These are phyloP conservation scores for Seriola rivoliana DNA, from an alignment of 2,113 vertebrate genomes.

Conservation along the genomic window DNA sequence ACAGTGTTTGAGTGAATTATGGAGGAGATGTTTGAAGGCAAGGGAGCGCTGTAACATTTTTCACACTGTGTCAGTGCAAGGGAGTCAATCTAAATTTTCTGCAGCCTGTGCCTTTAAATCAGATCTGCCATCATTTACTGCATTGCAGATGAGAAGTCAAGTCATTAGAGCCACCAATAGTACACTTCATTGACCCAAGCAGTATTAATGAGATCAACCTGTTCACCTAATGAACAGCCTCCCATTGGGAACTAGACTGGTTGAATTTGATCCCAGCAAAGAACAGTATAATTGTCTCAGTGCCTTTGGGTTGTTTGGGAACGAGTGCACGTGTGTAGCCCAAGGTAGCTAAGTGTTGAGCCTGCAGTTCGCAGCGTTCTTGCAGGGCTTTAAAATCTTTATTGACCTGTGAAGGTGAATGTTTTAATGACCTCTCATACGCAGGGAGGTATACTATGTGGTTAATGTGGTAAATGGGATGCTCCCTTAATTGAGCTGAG, in stretches of 20 bases:
- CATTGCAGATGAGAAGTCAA: slow-evolving; percentile 74
- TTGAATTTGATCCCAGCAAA: slow-evolving; percentile 39
- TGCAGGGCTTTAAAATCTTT: slow-evolving; percentile 59
- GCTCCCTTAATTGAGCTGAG: slow-evolving; percentile 75
- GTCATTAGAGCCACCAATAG: slow-evolving; percentile 70
- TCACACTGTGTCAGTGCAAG: slow-evolving; percentile 31
- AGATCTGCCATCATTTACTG: slow-evolving; percentile 70
- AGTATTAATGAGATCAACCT: slow-evolving; percentile 76
- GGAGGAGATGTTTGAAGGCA: slow-evolving; percentile 40
- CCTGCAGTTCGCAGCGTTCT: slow-evolving; percentile 33
- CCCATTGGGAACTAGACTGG: slow-evolving; percentile 29
- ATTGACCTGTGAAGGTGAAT: slow-evolving; percentile 82
- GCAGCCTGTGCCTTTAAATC: slow-evolving; percentile 72
- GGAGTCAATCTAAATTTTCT: slow-evolving; percentile 52
- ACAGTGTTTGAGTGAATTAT: slow-evolving; percentile 64
- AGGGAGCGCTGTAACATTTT: slow-evolving; percentile 36
- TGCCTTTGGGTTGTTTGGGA: slow-evolving; percentile 24
- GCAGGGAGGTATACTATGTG: slow-evolving; percentile 62
- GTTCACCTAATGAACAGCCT: slow-evolving; percentile 57
- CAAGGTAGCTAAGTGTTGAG: slow-evolving; percentile 12
- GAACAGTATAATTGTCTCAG: slow-evolving; percentile 40
- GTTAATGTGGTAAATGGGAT: slow-evolving; percentile 78
- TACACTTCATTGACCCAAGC: slow-evolving; percentile 72
- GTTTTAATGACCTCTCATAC: slow-evolving; percentile 75
- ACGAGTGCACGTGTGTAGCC: not conserved